Conservation (phyloP, 2,888 invertebrate genomes). For the Achlya flavicornis region DNA sequence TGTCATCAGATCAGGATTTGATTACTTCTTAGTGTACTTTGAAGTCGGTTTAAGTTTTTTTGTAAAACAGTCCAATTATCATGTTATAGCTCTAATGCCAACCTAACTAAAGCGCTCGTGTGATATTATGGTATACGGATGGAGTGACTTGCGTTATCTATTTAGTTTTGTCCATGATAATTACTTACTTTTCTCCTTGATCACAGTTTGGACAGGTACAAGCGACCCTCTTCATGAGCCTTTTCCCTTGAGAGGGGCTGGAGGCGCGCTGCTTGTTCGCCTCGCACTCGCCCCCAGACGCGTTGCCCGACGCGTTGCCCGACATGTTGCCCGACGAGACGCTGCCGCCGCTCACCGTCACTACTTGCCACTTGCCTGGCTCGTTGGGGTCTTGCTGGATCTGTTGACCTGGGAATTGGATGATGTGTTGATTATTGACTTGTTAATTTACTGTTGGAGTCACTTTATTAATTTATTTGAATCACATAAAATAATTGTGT, state of each 20-base stretch:
- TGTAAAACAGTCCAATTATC: too few species aligned
- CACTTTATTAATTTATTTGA: too few species aligned
- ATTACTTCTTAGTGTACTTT: too few species aligned
- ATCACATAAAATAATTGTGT: too few species aligned
- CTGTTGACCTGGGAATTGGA: constrained; percentile 81
- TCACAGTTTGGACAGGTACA: constrained; percentile 99
- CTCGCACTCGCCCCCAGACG: constrained; percentile 60
- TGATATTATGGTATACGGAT: too few species aligned
- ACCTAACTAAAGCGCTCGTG: too few species aligned
- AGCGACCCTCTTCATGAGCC: constrained; percentile 92
- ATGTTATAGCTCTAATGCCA: too few species aligned
- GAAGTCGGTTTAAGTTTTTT: too few species aligned
- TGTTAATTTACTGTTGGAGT: background rate
- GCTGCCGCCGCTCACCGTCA: constrained; percentile 65
- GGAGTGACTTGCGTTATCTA: too few species aligned
- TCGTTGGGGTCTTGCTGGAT: constrained; percentile 93
- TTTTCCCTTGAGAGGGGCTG: constrained; percentile 62
- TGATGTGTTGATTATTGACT: constrained; percentile 11
- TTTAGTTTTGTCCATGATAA: too few species aligned
- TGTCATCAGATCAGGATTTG: too few species aligned
- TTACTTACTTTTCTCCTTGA: constrained; percentile 89
- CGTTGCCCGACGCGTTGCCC: constrained; percentile 28
- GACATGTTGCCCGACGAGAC: constrained; percentile 38
- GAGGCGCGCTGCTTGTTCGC: constrained; percentile 56
- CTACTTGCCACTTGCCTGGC: constrained; percentile 93